Conservation (phyloP, 1,140 invertebrate genomes). For the Zaprionus kolodkinae region DNA sequence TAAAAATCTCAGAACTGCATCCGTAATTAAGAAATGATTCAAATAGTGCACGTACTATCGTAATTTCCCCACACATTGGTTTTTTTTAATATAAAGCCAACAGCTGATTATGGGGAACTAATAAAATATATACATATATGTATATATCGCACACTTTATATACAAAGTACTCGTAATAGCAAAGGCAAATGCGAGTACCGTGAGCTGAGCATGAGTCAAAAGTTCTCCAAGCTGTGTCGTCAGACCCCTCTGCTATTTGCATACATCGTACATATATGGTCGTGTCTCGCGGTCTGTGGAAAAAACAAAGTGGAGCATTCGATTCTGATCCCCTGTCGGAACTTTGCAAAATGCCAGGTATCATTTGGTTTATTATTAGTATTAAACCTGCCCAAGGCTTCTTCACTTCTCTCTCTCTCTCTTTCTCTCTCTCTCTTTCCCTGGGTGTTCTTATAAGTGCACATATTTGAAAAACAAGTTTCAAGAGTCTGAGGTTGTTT, state of each 20-base stretch:
- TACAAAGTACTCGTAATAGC: background rate
- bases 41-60: background rate
- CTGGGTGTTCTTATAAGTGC: conserved; percentile 23
- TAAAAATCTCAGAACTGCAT: background rate
- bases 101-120: background rate
- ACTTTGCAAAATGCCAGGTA: background rate
- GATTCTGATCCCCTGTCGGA: conserved; percentile 18
- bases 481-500: background rate
- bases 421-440: too few species aligned
- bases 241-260: conserved; percentile 28
- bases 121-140: background rate
- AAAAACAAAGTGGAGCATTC: conserved; percentile 16
- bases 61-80: background rate
- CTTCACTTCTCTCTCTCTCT: too few species aligned
- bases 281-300: background rate
- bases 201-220: conserved; percentile 31
- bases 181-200: conserved; percentile 1
- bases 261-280: conserved; percentile 6
- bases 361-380: conserved; percentile 1
- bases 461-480: conserved; percentile 31
- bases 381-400: conserved; percentile 3
- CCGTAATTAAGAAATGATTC: background rate
- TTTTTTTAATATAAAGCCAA: background rate
- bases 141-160: background rate
- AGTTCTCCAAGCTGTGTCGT: background rate